These are phyloP conservation scores for Drepanosiphum platanoidis DNA, from an alignment of 2,888 invertebrate genomes.

Conservation along the genomic window DNA sequence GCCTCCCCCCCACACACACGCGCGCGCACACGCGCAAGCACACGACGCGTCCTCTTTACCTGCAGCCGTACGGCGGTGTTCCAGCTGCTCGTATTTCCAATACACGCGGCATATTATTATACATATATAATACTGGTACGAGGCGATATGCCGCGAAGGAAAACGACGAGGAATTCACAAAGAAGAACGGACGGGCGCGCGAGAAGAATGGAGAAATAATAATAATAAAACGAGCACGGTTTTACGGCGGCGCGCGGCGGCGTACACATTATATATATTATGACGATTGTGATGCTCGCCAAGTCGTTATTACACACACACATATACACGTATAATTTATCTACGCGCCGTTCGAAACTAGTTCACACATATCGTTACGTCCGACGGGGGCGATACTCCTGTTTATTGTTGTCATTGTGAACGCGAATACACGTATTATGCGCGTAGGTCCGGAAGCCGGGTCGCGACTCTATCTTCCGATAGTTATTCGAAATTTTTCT, in stretches of 20 bases:
- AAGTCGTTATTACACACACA: too few species aligned
- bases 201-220: neutral
- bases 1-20: neutral
- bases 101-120: neutral
- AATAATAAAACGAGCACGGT: neutral
- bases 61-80: neutral
- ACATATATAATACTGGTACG: too few species aligned
- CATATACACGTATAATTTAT: too few species aligned
- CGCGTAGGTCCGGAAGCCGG: too few species aligned
- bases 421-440: too few species aligned
- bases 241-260: neutral
- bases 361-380: conserved; percentile 27
- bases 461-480: too few species aligned
- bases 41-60: neutral
- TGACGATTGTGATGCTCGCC: neutral
- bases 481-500: too few species aligned
- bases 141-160: too few species aligned
- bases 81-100: conserved; percentile 42
- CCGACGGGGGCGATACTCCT: neutral
- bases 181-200: neutral
- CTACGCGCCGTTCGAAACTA: conserved; percentile 10
- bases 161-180: neutral
- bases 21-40: neutral
- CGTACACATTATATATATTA: neutral
- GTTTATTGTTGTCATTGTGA: too few species aligned